A percentile compares a stretch with the other conserved stretches of the same genome.
These are phyloP conservation scores for Percina caprodes DNA, from an alignment of 2,113 vertebrate genomes.

Conservation along the genomic window DNA sequence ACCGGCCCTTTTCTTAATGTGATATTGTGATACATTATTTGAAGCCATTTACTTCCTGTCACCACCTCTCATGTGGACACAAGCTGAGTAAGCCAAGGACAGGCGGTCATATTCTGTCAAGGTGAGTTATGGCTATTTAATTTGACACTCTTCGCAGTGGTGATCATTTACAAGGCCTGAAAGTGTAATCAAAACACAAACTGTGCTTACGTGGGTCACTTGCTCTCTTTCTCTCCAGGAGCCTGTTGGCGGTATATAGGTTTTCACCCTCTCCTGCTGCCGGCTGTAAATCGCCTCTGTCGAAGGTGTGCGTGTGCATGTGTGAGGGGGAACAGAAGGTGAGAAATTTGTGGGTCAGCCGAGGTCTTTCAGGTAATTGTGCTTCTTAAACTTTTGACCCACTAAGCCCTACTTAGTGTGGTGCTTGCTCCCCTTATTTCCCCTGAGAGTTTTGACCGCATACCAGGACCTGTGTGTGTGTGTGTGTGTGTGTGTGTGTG, in stretches of 20 bases:
- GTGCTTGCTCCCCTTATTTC: constrained; percentile 73
- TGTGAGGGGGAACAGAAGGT: constrained; percentile 72
- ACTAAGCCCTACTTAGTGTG: constrained; percentile 74
- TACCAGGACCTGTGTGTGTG: constrained; percentile 58
- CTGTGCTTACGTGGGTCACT: constrained; percentile 31
- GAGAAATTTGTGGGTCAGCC: constrained; percentile 76
- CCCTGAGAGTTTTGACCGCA: constrained; percentile 68
- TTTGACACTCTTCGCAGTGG: constrained; percentile 58
- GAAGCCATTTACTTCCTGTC: constrained; percentile 72
- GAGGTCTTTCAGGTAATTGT: constrained; percentile 83
- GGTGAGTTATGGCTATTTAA: constrained; percentile 70
- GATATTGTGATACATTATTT: constrained; percentile 79
- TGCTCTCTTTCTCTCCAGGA: constrained; percentile 32
- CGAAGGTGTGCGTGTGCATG: constrained; percentile 58
- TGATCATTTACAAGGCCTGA: constrained; percentile 65
- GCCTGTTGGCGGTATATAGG: constrained; percentile 60
- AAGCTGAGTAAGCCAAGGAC: constrained; percentile 47
- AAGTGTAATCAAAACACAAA: constrained; percentile 69
- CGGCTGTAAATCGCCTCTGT: constrained; percentile 76
- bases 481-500: constrained; percentile 34
- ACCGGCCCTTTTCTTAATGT: constrained; percentile 63
- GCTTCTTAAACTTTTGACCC: constrained; percentile 84
- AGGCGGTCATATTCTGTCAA: constrained; percentile 42
- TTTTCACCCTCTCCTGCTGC: constrained; percentile 67
- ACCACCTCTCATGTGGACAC: constrained; percentile 67